Evolutionary conservation across 2,797 vertebrate species (phyloP), one percentile per base, ranked within the genome.

Genomic region (Emys orbicularis): DNA sequence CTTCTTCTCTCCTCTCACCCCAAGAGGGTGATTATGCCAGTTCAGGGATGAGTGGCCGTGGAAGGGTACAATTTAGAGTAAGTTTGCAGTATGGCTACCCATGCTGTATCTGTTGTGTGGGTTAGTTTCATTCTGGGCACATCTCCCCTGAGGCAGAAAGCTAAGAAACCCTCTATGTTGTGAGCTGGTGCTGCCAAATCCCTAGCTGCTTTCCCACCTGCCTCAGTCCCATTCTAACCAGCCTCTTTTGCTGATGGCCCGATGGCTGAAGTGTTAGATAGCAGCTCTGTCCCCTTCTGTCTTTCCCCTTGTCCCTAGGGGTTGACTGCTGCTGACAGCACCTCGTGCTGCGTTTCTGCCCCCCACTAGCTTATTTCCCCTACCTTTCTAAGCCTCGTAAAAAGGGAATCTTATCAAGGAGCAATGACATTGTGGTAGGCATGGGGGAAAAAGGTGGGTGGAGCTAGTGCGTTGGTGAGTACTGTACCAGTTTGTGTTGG

Each of bases 241-340:
- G 1, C 47, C 59, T 44, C 50, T 77, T 92, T 56, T 31, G 65
- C 84, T 77, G 31, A 29, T 88, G 84, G 61, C 56, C 90, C 37
- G 2, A 52, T 16, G 27, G 87, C 31, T 3, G 72, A 74, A 57
- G n/a, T 21, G 19, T 72, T 72, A 31, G 29, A 59, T 31, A 68
- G 19, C 65, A 72, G 21, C n/a, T 41, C 65, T 72, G 65, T 41
- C 19, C 19, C 65, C 5, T 37, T 72, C 19, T 23, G 65, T 23
- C n/a, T 21, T 72, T 72, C n/a, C 84, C 88, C 15, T 79, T 93
- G 82, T 76, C 81, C 88, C 86, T 79, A 83, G 49, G 53, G 76
- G 89, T 81, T 4, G 1, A 6, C 86, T 85, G 57, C 91, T 94
- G 90, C 90, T 92, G 84, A 89, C 80, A 90, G 54, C 49, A 59